These are phyloP conservation scores for Carlito syrichta DNA, from an alignment of 2,113 vertebrate genomes.

Conservation along the genomic window DNA sequence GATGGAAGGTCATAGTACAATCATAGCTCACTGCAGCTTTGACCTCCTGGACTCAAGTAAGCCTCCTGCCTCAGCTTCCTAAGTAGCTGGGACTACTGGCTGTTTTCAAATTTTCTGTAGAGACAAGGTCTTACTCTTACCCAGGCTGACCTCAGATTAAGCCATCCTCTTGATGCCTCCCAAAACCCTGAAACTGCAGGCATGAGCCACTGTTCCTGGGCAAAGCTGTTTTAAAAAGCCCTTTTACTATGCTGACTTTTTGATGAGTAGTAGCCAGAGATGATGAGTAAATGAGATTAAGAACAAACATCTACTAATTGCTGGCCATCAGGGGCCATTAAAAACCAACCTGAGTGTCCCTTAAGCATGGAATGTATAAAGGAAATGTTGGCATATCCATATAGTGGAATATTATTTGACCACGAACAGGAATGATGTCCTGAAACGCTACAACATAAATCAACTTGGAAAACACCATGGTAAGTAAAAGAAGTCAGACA, in stretches of 20 bases:
- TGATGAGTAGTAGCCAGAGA: background rate
- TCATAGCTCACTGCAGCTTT: too few species aligned
- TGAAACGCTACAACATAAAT: accelerated
- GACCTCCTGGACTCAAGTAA: too few species aligned
- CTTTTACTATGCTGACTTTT: background rate
- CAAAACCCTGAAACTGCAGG: too few species aligned
- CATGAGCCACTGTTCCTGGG: too few species aligned
- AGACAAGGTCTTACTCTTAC: too few species aligned
- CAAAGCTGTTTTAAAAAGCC: background rate
- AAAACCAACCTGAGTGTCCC: background rate
- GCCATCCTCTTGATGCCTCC: too few species aligned
- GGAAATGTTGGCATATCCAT: background rate
- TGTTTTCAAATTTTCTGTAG: too few species aligned
- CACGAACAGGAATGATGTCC: too few species aligned
- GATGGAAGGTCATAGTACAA: too few species aligned
- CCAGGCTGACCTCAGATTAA: too few species aligned
- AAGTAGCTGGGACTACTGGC: too few species aligned
- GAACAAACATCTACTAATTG: background rate
- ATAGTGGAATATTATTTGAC: accelerated
- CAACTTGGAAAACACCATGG: background rate
- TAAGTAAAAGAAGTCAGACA: background rate
- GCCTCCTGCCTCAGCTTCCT: too few species aligned
- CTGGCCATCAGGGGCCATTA: background rate
- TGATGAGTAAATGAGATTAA: background rate
- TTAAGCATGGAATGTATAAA: background rate